These are phyloP conservation scores for Laupala kohalensis DNA, from an alignment of 1,140 invertebrate genomes.

Conservation along the genomic window DNA sequence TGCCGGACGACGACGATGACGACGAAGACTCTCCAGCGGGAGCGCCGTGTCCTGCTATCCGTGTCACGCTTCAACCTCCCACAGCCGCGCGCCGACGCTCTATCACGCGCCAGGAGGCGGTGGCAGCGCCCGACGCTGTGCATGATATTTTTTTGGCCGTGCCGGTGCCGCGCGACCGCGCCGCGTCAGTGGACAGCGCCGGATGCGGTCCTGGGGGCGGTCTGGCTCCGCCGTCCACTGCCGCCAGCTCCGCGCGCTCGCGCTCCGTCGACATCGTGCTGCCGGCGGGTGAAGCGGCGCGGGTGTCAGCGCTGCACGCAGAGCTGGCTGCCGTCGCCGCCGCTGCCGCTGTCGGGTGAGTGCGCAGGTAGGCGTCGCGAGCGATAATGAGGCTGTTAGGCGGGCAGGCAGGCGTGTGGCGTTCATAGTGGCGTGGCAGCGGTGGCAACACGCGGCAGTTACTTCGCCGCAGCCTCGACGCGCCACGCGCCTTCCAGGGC, in stretches of 20 bases:
- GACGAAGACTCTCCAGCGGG: conserved; percentile 16
- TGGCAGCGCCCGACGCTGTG: conserved; percentile 23
- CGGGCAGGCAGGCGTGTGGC: not conserved
- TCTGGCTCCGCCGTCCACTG: conserved; percentile 40
- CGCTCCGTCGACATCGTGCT: conserved; percentile 81
- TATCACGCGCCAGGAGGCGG: conserved; percentile 5
- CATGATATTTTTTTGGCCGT: conserved; percentile 67
- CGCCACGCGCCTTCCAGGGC: too few relatives aligned
- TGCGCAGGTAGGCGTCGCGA: not conserved
- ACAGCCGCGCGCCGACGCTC: conserved; percentile 13
- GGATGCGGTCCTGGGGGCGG: conserved; percentile 45
- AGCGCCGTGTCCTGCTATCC: conserved; percentile 29
- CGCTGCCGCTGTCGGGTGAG: not conserved
- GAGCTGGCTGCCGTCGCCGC: not conserved
- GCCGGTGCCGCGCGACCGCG: conserved; percentile 64
- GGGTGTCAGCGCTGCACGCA: conserved; percentile 20
- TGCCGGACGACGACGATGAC: conserved; percentile 47
- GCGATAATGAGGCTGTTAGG: not conserved
- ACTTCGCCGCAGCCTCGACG: too few relatives aligned
- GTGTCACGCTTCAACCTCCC: conserved; percentile 51
- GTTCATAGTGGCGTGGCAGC: too few relatives aligned
- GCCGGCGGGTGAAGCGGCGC: conserved; percentile 69
- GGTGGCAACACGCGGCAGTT: too few relatives aligned
- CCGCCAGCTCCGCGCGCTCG: conserved; percentile 58
- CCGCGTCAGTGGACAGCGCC: conserved; percentile 63